Base-by-base conservation (phyloP, 2,113 vertebrate genomes). In the Pionites leucogaster region DNA sequence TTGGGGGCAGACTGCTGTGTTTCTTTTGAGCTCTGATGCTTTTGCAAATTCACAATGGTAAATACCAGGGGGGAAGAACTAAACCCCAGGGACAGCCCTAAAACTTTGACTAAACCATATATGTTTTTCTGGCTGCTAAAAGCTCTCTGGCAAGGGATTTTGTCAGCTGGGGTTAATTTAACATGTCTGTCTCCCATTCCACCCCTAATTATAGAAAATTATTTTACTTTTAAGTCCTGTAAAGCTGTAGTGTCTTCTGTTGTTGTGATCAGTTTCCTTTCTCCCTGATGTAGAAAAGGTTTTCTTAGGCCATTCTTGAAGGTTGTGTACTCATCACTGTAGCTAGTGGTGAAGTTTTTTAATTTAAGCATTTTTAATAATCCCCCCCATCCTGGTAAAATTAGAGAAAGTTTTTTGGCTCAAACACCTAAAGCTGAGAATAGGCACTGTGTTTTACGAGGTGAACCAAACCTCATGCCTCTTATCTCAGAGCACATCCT, bases 401-500 rank as follows among this genome's bases (percentile, higher is more conserved):
- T 81, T 33, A 91, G 37, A 29, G 31, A 8, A 70, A 53, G 22
- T 2, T 44, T 92, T 69, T 81, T 84, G 49, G 49, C 50, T 84
- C 44, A 31, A 44, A n/a, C 1, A 20, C 33, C 44, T 74, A 16
- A 57, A 86, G n/a, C 53, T 84, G 60, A 59, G 59, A 74, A 63
- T 6, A 78, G 41, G 80, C 28, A 19, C 39, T 0, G 0, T 31
- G 41, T 88, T 80, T 65, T 29, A 52, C 2, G 5, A 25, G 69
- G 55, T 59, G 64, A 88, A 53, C 37, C 49, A 28, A 52, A 72
- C 41, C 67, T 88, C 0, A 0, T 63, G 65, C 55, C 37, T 92
- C 31, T 88, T 62, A 49, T 11, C 68, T 95, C 68, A 44, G 49
- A 63, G 37, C 1, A 0, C 47, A 31, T 69, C 83, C 55, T 70